Base-by-base conservation (phyloP, 1,140 invertebrate genomes). In the Caenorhabditis briggsae region DNA sequence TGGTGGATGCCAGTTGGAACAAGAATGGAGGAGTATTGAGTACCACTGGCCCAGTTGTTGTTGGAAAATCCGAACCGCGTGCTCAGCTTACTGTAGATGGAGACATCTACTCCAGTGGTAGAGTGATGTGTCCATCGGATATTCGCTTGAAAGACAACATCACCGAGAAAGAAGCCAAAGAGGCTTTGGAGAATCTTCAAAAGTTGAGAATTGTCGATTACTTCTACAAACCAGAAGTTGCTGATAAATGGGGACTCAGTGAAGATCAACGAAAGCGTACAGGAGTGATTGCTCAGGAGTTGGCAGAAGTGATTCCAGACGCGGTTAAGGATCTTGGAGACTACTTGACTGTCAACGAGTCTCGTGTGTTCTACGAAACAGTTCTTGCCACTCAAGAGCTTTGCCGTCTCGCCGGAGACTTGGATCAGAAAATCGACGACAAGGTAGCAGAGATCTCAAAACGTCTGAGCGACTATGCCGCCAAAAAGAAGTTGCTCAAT, bases 131-230 rank as follows among this genome's bases (percentile, higher is more conserved):
- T 55, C 88, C 83, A 58, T 89, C 84, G 16, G 97, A 99, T 91
- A 94, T 94, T 5, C 94, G 97, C 88, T 96, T 96, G 0, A 99
- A 99, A 91, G 95, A 96, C 89, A 95, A 97, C 90, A 96, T 99
- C 61, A 83, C 65, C 12, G 82, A 95, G 94, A 89, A 95, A 74
- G 96, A 98, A 91, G 96, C 96, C 0, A 95, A 95, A 16, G 95
- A 97, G 88, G 96, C 97, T 90, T 90, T 98, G 56, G 94, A 95
- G 59, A 97, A 97, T 92, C 95, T 98, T 0, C 95, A 96, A 90
- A 96, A 96, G 90, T 94, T 99, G 18, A 93, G 96, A 70, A 95
- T 99, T 5, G 97, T 98, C n/a, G 95, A 95, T 56, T 99, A 97
- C 91, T 95, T 95, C 90, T 98, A 97, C 91, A 96, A 96, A 82